phyloP scores from a whole-genome alignment of 2,888 invertebrate species.

The Candidula unifasciata region DNA sequence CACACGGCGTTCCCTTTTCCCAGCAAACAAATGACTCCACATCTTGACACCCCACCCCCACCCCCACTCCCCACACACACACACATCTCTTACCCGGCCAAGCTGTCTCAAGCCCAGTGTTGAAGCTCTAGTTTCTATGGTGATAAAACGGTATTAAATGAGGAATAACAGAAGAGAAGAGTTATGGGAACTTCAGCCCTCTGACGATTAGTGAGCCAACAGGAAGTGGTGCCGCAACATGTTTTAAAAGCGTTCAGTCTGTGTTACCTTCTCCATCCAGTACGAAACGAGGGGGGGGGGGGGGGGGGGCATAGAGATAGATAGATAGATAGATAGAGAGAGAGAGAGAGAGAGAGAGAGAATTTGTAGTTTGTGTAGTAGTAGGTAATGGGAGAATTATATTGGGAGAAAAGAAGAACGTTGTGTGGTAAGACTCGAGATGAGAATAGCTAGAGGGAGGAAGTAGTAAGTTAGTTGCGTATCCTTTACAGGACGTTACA shows the following conservation, averaged over 20 bases:
- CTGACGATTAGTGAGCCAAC: not conserved
- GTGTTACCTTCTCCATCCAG: not conserved
- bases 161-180: slow-evolving; percentile 5
- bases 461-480: no score
- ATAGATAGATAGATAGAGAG: not conserved
- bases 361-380: not conserved
- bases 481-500: no score
- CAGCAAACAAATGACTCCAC: no score
- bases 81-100: not conserved
- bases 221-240: not conserved
- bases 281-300: not conserved
- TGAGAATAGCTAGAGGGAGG: no score
- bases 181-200: not conserved
- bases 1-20: no score
- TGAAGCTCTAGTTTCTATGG: not conserved
- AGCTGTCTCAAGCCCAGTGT: not conserved
- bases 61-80: no score
- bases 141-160: not conserved
- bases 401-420: not conserved
- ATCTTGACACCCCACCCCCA: no score
- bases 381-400: not conserved
- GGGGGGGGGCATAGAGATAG: not conserved
- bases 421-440: no score
- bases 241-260: not conserved
- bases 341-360: not conserved